Base-by-base conservation (phyloP, 2,797 vertebrate genomes). In the Enteromius anoplus region DNA sequence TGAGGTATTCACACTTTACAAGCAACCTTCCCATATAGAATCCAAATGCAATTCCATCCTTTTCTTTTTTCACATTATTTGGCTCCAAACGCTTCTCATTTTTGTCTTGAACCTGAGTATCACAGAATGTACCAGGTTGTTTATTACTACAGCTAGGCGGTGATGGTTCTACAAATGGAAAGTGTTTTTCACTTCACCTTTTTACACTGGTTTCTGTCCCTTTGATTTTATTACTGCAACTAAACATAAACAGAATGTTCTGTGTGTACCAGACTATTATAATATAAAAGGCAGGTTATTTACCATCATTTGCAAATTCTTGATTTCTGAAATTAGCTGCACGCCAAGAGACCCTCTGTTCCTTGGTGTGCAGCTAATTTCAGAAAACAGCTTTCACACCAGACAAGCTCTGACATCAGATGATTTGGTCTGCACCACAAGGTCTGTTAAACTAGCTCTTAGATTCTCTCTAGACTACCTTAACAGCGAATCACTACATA, bases 1-100 rank as follows among this genome's bases (percentile, higher is more conserved):
- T 99, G 90, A 96, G 98, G 98, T 98, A 93, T 55, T 32, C 60
- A n/a, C 70, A 49, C 29, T 78, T 83, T 19, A 77, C 32, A 66
- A 55, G 62, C 58, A 37, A 0, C 45, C 32, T 75, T 82, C 5
- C 45, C 14, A 3, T 65, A 37, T n/a, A 40, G 32, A 75, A 29
- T 7, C 26, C 40, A 34, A 55, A 26, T 80, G 42, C 10, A 17
- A 2, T 79, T 53, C 4, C 2, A 17, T n/a, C 8, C 4, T 19
- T 40, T 37, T 53, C n/a, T 78, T 3, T 37, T 78, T 60, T 45
- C 9, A 12, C 9, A 7, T 75, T 45, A 21, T 60, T 80, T 42
- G 49, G 5, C 10, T 70, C 15, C 17, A 29, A 29, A 19, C 3
- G 1, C 40, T 70, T 4, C 8, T 40, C 1, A 21, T 14, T 49